These are phyloP conservation scores for Eupithecia centaureata DNA, from an alignment of 2,888 invertebrate species.

Conservation along the genomic window DNA sequence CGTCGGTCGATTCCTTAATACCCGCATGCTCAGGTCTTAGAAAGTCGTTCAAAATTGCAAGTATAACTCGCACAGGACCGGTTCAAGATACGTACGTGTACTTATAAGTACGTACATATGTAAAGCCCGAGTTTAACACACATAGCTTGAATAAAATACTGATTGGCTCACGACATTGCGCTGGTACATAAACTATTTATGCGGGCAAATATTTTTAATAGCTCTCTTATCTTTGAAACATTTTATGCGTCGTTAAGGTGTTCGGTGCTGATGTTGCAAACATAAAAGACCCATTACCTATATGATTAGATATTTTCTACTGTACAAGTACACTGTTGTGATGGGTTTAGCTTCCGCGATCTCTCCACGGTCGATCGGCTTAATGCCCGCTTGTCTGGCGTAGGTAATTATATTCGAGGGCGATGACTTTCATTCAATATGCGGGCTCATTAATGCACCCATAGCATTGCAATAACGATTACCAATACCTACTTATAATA, in stretches of 20 bases:
- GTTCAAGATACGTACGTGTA: constrained; percentile 36
- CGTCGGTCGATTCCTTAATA: constrained; percentile 30
- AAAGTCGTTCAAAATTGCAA: constrained; percentile 71
- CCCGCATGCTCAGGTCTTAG: constrained; percentile 49
- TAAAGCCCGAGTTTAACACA: constrained; percentile 57
- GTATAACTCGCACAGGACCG: constrained; percentile 52
- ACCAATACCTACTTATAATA: constrained; percentile 31
- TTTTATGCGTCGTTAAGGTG: constrained; percentile 11
- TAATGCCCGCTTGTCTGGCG: constrained; percentile 41
- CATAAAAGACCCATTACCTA: constrained; percentile 12
- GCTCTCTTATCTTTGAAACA: constrained; percentile 31
- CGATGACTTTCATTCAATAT: constrained; percentile 59
- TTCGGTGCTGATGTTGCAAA: constrained; percentile 2
- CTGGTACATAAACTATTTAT: constrained; percentile 42
- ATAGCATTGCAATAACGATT: constrained; percentile 56
- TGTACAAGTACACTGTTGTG: constrained; percentile 18
- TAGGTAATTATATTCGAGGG: constrained; percentile 58
- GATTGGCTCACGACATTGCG: constrained; percentile 18
- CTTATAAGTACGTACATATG: constrained; percentile 40
- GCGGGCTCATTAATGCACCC: constrained; percentile 69
- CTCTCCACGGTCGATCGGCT: constrained; percentile 42
- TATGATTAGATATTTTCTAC: constrained; percentile 24
- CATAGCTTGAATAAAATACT: constrained; percentile 46
- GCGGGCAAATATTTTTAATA: constrained; percentile 55
- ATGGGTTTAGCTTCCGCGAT: constrained; percentile 39